These are phyloP conservation scores for Salvelinus alpinus DNA, from an alignment of 2,113 vertebrate species.

Conservation along the genomic window DNA sequence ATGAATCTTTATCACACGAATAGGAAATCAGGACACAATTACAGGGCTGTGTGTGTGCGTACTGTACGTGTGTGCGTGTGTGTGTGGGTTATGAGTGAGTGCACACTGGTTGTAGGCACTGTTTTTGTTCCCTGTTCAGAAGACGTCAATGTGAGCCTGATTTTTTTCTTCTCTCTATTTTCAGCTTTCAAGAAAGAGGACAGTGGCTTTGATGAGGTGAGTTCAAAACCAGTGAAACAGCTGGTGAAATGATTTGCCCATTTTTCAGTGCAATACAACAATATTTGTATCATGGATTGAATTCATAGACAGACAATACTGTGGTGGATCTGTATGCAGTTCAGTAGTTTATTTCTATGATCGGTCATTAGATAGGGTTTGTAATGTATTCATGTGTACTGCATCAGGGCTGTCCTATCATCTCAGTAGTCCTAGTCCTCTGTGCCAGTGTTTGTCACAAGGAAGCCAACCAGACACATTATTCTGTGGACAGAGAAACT, in stretches of 20 bases:
- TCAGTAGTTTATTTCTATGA: too few species aligned
- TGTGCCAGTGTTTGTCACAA: neutral
- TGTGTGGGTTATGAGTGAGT: neutral
- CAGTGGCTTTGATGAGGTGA: slow-evolving; percentile 91
- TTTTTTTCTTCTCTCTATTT: slow-evolving; percentile 30
- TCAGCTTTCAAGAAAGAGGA: slow-evolving; percentile 97
- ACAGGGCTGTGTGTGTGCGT: neutral
- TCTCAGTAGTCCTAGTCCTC: neutral
- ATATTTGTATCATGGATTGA: neutral
- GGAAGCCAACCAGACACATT: too few species aligned
- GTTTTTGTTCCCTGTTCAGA: slow-evolving; percentile 40
- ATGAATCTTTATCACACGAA: neutral
- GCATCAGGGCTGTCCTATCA: neutral
- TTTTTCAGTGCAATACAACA: slow-evolving; percentile 11
- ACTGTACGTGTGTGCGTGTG: neutral
- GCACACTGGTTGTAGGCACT: neutral
- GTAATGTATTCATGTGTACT: slow-evolving; percentile 55
- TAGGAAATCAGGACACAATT: neutral
- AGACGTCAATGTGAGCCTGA: slow-evolving; percentile 32
- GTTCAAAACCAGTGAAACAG: slow-evolving; percentile 35
- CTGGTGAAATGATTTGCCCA: slow-evolving; percentile 28
- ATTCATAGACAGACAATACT: too few species aligned
- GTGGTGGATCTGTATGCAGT: too few species aligned
- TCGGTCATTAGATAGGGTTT: slow-evolving; percentile 25
- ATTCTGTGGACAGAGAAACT: too few species aligned